Evolutionary conservation across 2,888 invertebrate species (phyloP), one percentile per base, ranked within the genome.

Genomic region (Platycheirus albimanus): DNA sequence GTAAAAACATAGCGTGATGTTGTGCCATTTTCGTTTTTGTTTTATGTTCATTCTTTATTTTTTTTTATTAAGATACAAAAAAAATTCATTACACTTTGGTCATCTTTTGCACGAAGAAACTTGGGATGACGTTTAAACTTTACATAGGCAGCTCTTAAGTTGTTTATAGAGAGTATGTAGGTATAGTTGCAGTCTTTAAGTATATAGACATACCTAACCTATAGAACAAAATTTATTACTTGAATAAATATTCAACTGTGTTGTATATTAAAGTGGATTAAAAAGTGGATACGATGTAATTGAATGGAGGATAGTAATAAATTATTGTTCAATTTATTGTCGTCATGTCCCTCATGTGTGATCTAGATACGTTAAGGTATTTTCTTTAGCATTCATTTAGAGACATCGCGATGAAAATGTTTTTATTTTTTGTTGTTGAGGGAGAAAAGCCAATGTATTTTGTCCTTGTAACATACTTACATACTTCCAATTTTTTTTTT

Each of bases 321-420:
- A 76, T 76, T 76, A 49, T 49, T 43, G 71, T 67, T 67, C 41
- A 72, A 81, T 81, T 76, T 81, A 81, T 81, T 76, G 63, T 67
- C 20, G 51, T 66, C 71, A 36, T 58, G 38, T n/a, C 71, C 20
- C 45, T 66, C 71, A 36, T 51, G 51, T 49, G 45, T 70, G 71
- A 72, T 76, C 76, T 52, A 67, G 67, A 81, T 81, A 67, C 30
- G 17, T 19, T 33, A 41, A 38, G 52, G 38, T 56, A 56, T 38
- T 56, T n/a, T 41, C 20, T 36, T 61, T 20, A 33, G 28, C n/a
- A 54, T 63, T 52, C n/a, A 52, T 30, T 69, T 28, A 63, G 7
- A 71, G 19, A 41, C 8, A 66, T 56, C 28, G n/a, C n/a, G 41
- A 54, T 54, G 33, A 6, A 24, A n/a, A 43, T 15, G 41, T 19